Base-by-base conservation (phyloP, 1,140 invertebrate species). In the Drosophila mojavensis region DNA sequence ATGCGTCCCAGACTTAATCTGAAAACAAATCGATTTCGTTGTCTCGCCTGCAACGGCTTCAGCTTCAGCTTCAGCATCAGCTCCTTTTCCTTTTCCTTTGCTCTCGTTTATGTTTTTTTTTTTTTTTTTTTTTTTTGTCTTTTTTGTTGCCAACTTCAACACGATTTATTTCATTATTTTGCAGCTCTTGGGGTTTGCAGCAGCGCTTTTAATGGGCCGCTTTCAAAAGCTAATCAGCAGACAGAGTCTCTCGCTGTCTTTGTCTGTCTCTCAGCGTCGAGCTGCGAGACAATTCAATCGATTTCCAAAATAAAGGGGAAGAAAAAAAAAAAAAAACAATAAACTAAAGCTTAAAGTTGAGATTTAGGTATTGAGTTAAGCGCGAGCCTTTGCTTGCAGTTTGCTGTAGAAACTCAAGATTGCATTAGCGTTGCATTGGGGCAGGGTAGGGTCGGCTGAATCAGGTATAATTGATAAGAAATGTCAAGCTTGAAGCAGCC, bases 21-120 rank as follows among this genome's bases (percentile, higher is more conserved):
- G 65, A 79, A 91, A 91, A 91, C 81, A 91, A 91, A 91, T 91
- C 89, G 89, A 91, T 91, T 91, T 75, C 72, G 78, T 80, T 78
- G 76, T 82, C 83, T 64, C 51, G 73, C 78, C 80, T 81, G 65
- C 6, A 20, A 20, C 26, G 4, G 15, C 55, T 10, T 60, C 55
- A 9, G 45, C 28, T 17, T 28, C 5, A 28, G 28, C 28, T 2
- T 28, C 28, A 28, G 20, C 20, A 20, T 20, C 20, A 20, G 20
- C 20, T 20, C 26, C 26, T 28, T 5, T 11, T 39, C 20, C 3
- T 43, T 75, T 11, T 17, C 39, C 13, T 58, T 72, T 30, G 26
- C 41, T 50, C 5, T 51, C 20, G 15, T 39, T 62, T 66, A 13
- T 43, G 54, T 36, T 59, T 28, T 36, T 43, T 72, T 64, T 45